Percentiles rank a stretch among this genome's conserved stretches.
Conservation (phyloP, 2,113 vertebrate genomes). For the Cebus imitator region DNA sequence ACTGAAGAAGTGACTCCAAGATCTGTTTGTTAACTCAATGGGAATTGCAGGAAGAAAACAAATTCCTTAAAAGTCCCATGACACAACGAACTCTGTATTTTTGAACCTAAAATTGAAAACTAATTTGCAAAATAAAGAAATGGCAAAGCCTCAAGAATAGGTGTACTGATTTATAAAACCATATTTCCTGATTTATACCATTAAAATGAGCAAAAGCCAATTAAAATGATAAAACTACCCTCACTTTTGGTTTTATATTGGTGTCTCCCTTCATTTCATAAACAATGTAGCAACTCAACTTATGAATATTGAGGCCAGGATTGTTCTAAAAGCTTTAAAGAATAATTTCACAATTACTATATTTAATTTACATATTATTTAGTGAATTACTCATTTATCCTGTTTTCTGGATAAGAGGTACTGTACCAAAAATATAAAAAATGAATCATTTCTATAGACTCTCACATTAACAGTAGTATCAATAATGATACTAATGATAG, state of each 20-base stretch:
- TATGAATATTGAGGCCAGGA: background rate
- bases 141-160: conserved; percentile 5
- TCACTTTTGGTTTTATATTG: background rate
- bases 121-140: conserved; percentile 39
- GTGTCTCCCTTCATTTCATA: background rate
- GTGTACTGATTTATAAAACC: background rate
- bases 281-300: background rate
- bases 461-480: background rate
- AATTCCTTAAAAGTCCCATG: background rate
- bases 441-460: background rate
- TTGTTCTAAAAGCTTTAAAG: background rate
- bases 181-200: background rate
- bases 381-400: background rate
- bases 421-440: background rate
- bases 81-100: background rate
- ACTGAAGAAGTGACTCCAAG: background rate
- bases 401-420: background rate
- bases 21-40: background rate
- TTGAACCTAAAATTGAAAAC: conserved; percentile 34
- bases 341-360: background rate
- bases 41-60: background rate
- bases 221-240: background rate
- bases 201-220: background rate
- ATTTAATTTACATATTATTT: background rate
- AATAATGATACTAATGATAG: background rate